These are phyloP conservation scores for Numenius arquata DNA, from an alignment of 2,113 vertebrate genomes.

Conservation along the genomic window DNA sequence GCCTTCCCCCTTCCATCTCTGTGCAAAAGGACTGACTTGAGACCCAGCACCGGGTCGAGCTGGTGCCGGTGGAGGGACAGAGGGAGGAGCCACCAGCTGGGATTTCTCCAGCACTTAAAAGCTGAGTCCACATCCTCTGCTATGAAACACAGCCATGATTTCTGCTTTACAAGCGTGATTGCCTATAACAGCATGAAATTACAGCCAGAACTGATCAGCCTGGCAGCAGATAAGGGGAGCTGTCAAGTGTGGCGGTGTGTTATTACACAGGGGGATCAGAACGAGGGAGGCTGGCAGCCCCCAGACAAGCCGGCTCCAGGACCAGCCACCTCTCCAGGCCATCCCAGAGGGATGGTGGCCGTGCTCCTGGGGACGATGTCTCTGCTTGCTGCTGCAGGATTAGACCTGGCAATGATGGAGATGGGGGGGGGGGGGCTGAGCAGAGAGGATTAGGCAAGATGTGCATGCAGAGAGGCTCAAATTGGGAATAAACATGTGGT, in stretches of 20 bases:
- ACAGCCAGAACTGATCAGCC: constrained; percentile 14
- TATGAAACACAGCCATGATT: background rate
- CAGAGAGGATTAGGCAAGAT: background rate
- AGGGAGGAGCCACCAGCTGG: background rate
- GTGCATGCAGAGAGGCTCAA: background rate
- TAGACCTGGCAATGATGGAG: background rate
- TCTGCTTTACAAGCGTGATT: constrained; percentile 29
- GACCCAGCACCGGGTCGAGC: rapidly evolving
- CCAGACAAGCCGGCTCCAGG: background rate
- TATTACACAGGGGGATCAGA: background rate
- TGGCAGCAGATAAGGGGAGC: background rate
- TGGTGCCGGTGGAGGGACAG: rapidly evolving
- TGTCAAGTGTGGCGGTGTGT: background rate
- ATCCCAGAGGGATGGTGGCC: rapidly evolving
- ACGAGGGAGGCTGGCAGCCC: background rate
- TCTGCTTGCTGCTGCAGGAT: rapidly evolving
- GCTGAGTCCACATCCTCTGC: background rate
- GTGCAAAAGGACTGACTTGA: too few relatives aligned
- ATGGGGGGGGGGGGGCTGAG: too few relatives aligned
- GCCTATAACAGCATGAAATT: constrained; percentile 35
- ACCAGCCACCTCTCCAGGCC: background rate
- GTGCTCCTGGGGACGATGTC: rapidly evolving
- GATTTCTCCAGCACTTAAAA: background rate
- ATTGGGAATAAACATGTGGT: rapidly evolving
- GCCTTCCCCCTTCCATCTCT: rapidly evolving